Conservation (phyloP, 2,888 invertebrate genomes). For the Vesta saturnalis region DNA sequence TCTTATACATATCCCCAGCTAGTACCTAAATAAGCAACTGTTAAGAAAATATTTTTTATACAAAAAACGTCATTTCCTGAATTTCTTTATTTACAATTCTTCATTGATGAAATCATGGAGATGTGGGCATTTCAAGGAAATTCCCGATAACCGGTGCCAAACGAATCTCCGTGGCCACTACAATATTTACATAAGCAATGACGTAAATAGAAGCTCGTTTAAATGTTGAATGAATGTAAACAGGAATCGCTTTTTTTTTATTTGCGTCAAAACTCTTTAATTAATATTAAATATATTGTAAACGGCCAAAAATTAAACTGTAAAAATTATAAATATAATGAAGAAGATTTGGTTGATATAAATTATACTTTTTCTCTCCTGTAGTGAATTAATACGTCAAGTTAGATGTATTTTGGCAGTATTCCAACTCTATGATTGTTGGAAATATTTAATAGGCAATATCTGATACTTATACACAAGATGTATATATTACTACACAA, state of each 20-base stretch:
- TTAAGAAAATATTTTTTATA: no score
- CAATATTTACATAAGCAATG: conserved; percentile 7
- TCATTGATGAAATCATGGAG: conserved; percentile 11
- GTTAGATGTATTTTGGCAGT: neutral
- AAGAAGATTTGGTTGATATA: neutral
- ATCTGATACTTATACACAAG: neutral
- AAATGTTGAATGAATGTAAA: conserved; percentile 6
- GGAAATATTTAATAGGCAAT: conserved; percentile 5
- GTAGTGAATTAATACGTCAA: neutral
- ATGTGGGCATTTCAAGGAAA: conserved; percentile 6
- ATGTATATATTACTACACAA: conserved; percentile 1
- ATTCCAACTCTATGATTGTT: neutral
- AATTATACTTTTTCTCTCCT: neutral
- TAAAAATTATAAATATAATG: conserved; percentile 7
- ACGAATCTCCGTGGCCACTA: neutral
- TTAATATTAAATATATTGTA: neutral
- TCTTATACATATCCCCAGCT: no score
- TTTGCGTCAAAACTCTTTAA: neutral
- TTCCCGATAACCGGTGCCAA: conserved; percentile 2
- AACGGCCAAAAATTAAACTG: conserved; percentile 1
- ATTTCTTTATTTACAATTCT: conserved; percentile 9
- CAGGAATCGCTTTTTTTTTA: neutral
- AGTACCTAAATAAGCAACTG: no score
- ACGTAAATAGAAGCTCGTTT: conserved; percentile 3
- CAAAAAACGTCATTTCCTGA: conserved; percentile 9